Evolutionary conservation across 2,113 vertebrate genomes (phyloP), one percentile per base, ranked within the genome.

Genomic region (Synchiropus splendidus): DNA sequence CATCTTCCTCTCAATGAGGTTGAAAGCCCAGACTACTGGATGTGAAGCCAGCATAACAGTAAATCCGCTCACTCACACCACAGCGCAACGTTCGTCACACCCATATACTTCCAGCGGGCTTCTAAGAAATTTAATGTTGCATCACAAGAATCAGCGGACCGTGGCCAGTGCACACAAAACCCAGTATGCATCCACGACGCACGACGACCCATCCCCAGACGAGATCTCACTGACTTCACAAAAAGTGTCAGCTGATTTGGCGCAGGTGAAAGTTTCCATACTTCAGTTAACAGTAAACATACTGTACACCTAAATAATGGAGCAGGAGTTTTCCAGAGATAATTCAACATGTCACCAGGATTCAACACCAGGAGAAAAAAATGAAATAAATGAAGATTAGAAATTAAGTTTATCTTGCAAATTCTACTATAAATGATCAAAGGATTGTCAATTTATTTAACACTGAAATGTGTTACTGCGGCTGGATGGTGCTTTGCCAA

Each of bases 91-190:
- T 74, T 80, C 49, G 61, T 63, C 59, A 61, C 58, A 54, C 37
- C 61, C 36, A 59, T 52, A 51, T 18, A 13, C 47, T 67, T 75
- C 66, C 53, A 63, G 21, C 10, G 34, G 31, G 51, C 48, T 78
- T 81, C 75, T 79, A 54, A 64, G 73, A 79, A 78, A 77, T 11
- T 16, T 30, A 11, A 10, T 12, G 51, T 77, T 77, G 70, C 68
- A 51, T 70, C 67, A 76, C 61, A 64, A 55, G 43, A 56, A 40
- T 57, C 62, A 52, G 44, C 21, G 52, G 70, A 55, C 68, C 62
- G 51, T 54, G 45, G 61, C 58, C 61, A 68, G 60, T 16, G 31
- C 18, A 64, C 47, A 79, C 61, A 77, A 73, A 70, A 56, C 43
- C 37, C 63, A 16, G 57, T 18, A 56, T 77, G 63, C 46, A 64